These are phyloP conservation scores for Telenomus remus DNA, from an alignment of 1,140 invertebrate genomes.

Conservation along the genomic window DNA sequence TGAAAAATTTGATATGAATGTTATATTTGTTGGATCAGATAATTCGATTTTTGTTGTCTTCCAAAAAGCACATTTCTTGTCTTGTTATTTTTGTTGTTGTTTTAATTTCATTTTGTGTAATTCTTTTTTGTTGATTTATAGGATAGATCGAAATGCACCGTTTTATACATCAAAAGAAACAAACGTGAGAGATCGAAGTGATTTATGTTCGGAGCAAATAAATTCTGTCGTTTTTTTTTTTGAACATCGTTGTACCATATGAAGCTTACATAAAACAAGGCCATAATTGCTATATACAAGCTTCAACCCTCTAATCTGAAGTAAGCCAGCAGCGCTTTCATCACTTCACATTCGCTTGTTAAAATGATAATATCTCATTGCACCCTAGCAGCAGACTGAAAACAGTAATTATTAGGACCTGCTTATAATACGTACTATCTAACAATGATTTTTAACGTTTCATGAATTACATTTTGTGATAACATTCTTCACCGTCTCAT, in stretches of 20 bases:
- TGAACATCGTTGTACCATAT: constrained; percentile 15
- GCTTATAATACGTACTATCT: constrained; percentile 32
- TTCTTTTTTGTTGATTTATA: no score
- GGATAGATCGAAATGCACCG: no score
- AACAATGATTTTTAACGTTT: constrained; percentile 13
- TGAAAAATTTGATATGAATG: no score
- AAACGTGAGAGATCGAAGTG: no score
- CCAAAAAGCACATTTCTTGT: no score
- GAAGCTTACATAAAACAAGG: constrained; percentile 36
- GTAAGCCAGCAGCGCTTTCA: constrained; percentile 24
- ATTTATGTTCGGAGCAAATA: no score
- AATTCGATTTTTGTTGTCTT: no score
- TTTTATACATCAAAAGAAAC: no score
- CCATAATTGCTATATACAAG: constrained; percentile 30
- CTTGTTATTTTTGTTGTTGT: no score
- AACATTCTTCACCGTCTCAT: background rate
- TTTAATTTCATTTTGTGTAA: no score
- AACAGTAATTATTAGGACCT: constrained; percentile 30
- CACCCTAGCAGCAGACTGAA: constrained; percentile 22
- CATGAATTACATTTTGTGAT: background rate
- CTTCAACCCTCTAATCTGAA: constrained; percentile 31
- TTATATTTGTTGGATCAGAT: no score
- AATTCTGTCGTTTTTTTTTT: constrained; percentile 2
- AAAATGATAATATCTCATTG: constrained; percentile 45
- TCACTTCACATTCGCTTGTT: constrained; percentile 37